phyloP scores from a whole-genome alignment of 2,113 vertebrate species.

The Uria aalge region DNA sequence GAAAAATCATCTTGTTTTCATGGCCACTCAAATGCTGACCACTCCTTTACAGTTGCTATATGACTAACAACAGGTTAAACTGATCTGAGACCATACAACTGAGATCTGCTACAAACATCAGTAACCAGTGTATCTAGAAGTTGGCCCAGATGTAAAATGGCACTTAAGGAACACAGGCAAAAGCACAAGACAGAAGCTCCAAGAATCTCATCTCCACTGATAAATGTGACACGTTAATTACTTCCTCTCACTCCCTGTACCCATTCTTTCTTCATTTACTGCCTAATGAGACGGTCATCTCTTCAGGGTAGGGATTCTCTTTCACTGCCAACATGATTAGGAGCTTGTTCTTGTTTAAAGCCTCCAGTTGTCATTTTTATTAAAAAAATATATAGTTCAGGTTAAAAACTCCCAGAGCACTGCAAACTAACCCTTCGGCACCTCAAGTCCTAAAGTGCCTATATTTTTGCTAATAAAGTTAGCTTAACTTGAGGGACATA shows the following conservation, averaged over 20 bases:
- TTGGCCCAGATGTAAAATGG: background rate
- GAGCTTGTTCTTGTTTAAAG: background rate
- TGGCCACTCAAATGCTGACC: background rate
- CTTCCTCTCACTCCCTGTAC: background rate
- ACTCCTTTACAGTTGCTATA: background rate
- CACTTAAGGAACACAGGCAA: background rate
- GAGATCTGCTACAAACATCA: background rate
- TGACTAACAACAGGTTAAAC: background rate
- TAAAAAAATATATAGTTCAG: background rate
- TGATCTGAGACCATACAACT: background rate
- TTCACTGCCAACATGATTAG: background rate
- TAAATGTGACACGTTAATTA: background rate
- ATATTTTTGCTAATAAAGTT: background rate
- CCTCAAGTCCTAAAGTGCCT: background rate
- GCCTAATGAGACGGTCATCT: background rate
- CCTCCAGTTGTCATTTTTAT: background rate
- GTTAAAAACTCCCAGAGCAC: fast-evolving
- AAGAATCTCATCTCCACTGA: background rate
- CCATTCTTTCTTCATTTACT: background rate
- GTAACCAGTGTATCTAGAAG: background rate
- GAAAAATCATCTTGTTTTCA: background rate
- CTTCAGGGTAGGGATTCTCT: background rate
- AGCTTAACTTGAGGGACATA: background rate
- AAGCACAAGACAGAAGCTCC: background rate
- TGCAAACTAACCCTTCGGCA: background rate